phyloP scores from a whole-genome alignment of 2,797 vertebrate species.

The Notolabrus celidotus region DNA sequence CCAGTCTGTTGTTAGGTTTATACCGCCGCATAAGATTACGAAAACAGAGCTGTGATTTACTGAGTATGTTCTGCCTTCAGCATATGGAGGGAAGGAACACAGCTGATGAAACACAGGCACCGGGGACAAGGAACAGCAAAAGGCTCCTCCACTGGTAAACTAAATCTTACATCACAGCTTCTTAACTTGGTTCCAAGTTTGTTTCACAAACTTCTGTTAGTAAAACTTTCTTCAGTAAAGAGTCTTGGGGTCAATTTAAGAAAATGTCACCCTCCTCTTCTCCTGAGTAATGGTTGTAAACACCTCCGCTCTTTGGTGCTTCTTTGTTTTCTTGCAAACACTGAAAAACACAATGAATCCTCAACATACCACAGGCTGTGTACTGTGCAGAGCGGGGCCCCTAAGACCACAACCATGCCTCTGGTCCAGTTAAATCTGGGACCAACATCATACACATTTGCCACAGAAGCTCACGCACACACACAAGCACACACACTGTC shows the following conservation, averaged over 20 bases:
- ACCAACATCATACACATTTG: conserved; percentile 57
- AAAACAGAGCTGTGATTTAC: conserved; percentile 30
- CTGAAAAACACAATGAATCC: conserved; percentile 60
- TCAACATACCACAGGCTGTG: conserved; percentile 38
- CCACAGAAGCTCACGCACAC: conserved; percentile 38
- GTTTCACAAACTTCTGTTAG: conserved; percentile 29
- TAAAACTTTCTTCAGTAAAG: conserved; percentile 30
- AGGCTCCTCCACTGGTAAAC: conserved; percentile 5
- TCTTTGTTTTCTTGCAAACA: conserved; percentile 19
- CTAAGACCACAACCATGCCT: conserved; percentile 74
- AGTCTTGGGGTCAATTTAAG: conserved; percentile 50
- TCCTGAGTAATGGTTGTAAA: conserved; percentile 53
- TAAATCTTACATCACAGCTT: conserved; percentile 14
- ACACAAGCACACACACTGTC: conserved; percentile 45
- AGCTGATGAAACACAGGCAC: conserved; percentile 44
- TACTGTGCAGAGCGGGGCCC: conserved; percentile 47
- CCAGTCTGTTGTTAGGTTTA: conserved; percentile 44
- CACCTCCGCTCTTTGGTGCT: conserved; percentile 14
- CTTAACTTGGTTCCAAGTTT: conserved; percentile 28
- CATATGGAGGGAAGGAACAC: conserved; percentile 29
- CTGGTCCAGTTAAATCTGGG: conserved; percentile 78
- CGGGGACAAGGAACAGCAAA: conserved; percentile 5
- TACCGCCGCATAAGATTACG: conserved; percentile 10
- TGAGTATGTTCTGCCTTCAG: conserved; percentile 34
- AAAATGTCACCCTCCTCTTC: conserved; percentile 52